phyloP scores from a whole-genome alignment of 2,113 vertebrate species.

The Aptenodytes patagonicus region DNA sequence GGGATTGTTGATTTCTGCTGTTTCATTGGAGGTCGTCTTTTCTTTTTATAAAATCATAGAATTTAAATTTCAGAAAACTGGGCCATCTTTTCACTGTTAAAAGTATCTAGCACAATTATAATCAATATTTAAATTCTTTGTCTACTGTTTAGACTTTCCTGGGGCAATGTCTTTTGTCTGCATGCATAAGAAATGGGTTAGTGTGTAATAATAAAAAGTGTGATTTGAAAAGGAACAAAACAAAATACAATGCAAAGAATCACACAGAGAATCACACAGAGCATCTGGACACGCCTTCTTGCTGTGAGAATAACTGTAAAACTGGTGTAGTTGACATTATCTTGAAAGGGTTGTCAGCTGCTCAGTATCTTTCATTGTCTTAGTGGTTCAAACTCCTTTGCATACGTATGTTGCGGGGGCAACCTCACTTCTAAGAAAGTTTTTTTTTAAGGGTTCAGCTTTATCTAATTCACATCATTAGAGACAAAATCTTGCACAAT shows the following conservation, averaged over 20 bases:
- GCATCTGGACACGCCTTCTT: background rate
- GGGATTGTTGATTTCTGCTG: background rate
- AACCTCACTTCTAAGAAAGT: background rate
- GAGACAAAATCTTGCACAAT: background rate
- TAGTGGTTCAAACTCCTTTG: background rate
- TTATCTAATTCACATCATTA: background rate
- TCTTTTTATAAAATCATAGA: background rate
- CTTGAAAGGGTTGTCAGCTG: background rate
- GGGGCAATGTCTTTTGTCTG: background rate
- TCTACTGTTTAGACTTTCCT: background rate
- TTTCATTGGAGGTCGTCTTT: background rate
- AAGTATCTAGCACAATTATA: background rate
- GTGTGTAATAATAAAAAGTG: background rate
- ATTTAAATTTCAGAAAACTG: background rate
- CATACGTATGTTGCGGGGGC: background rate
- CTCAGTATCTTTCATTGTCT: background rate
- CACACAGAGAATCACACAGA: background rate
- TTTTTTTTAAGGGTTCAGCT: background rate
- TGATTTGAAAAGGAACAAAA: background rate
- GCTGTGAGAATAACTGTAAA: background rate
- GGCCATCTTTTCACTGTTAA: background rate
- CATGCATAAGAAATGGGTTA: background rate
- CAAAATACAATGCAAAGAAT: background rate
- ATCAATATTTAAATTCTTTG: background rate
- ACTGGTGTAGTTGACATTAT: background rate